Conservation (phyloP, 2,797 vertebrate species). For the Hapalemur alaotrensis region DNA sequence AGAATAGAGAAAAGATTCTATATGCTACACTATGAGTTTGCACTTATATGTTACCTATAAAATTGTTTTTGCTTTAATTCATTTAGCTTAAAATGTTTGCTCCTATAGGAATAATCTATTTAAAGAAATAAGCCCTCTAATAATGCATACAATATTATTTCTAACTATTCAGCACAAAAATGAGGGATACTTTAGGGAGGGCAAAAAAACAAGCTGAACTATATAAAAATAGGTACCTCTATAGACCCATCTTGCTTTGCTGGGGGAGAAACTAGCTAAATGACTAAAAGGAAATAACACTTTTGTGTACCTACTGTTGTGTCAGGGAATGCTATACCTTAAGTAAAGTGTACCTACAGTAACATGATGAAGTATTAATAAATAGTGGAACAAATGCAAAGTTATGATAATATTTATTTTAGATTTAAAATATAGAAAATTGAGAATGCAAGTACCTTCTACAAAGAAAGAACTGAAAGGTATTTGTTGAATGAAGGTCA, state of each 20-base stretch:
- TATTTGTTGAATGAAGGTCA: background rate
- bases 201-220: background rate
- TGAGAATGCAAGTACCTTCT: background rate
- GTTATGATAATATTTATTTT: background rate
- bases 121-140: background rate
- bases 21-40: background rate
- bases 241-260: background rate
- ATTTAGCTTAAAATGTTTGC: background rate
- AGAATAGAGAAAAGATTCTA: background rate
- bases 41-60: background rate
- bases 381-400: background rate
- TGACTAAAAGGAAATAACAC: background rate
- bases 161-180: background rate
- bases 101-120: background rate
- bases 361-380: background rate
- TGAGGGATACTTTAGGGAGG: background rate
- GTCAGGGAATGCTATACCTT: background rate
- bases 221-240: background rate
- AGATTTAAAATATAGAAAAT: slow-evolving; percentile 2
- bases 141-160: background rate
- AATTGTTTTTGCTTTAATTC: background rate
- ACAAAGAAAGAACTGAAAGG: background rate
- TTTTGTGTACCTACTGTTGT: background rate
- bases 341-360: background rate
- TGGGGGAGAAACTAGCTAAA: background rate